phyloP scores from a whole-genome alignment of 2,797 vertebrate species.

The Anabacerthia variegaticeps region DNA sequence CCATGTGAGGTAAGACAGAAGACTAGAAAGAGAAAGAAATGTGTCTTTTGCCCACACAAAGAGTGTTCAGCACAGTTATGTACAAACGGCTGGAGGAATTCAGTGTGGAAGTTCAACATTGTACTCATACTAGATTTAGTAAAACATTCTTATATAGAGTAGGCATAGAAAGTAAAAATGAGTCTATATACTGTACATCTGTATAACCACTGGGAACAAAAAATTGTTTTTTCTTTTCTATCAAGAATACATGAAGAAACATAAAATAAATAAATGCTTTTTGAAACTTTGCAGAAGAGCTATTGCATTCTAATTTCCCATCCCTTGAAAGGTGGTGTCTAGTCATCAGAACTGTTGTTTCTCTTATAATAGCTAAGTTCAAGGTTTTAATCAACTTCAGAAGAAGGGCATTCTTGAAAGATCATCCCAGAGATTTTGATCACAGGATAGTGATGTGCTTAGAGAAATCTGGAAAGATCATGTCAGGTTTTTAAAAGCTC shows the following conservation, averaged over 20 bases:
- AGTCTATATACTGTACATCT: not conserved
- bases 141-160: not conserved
- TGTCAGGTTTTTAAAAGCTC: not conserved
- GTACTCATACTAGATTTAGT: not conserved
- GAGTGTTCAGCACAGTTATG: not conserved
- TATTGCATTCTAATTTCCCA: not conserved
- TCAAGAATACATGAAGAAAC: not conserved
- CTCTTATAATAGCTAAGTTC: not conserved
- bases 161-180: not conserved
- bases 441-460: not conserved
- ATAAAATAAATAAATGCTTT: not conserved
- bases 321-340: not conserved
- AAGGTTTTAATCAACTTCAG: not conserved
- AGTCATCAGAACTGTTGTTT: not conserved
- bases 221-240: not conserved
- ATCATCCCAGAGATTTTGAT: not conserved
- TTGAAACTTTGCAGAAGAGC: not conserved
- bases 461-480: not conserved
- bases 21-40: not conserved
- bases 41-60: not conserved
- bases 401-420: not conserved
- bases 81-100: not conserved
- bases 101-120: not conserved
- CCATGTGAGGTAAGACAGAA: not conserved
- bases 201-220: not conserved